Base-by-base conservation (phyloP, 2,888 invertebrate genomes). In the Pyralis farinalis region DNA sequence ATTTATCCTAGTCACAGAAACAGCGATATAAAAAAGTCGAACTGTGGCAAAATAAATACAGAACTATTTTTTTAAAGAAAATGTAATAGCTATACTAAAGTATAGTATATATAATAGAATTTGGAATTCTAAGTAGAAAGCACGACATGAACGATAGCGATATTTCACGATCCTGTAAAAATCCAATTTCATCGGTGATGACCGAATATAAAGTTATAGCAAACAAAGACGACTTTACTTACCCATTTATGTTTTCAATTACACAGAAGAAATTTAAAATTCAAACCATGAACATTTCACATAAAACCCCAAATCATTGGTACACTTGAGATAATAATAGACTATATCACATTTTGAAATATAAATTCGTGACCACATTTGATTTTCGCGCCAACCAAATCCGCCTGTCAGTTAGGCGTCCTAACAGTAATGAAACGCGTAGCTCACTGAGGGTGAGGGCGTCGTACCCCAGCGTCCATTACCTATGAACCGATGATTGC, bases 381-480 rank as follows among this genome's bases (percentile, higher is more conserved):
- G 58, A 63, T 61, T 49, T 58, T 46, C 67, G 65, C 71, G 62
- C 47, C 45, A 21, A 39, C 40, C 58, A 45, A 54, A 60, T 47
- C 45, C 51, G 39, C 45, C 40, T 51, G 40, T 44, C 44, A 42
- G 49, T 40, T n/a, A 64, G 57, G 66, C 81, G 79, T 72, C 72
- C 65, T 62, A 54, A 53, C 78, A 51, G 56, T 57, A 56, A 63
- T 71, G 59, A 53, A 63, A 62, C 78, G 69, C 72, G 74, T 45
- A 66, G 69, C 62, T 61, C 53, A 80, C 80, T 80, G 77, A 60
- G 63, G 58, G 46, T 56, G 51, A n/a, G n/a, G n/a, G n/a, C n/a
- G n/a, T n/a, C 59, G 52, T 62, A 58, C 52, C 55, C 16, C 31
- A 11, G 12, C 38, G 12, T 4, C 38, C 46, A 42, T 51, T 49